A percentile compares a stretch with the other conserved stretches of the same genome.
Conservation (phyloP, 2,113 vertebrate species). For the Alligator sinensis region DNA sequence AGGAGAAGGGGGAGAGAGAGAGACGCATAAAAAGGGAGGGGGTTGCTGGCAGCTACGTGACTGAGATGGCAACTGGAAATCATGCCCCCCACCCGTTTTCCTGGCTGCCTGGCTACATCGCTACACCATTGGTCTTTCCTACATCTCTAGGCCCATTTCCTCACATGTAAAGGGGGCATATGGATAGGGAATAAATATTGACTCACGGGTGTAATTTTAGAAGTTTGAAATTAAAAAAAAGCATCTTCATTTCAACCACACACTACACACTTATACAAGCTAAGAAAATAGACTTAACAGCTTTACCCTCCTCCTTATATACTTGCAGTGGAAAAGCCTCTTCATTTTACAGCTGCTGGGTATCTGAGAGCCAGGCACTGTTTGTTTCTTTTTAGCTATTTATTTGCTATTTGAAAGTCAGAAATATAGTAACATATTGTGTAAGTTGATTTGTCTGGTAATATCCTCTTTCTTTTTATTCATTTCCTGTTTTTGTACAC, state of each 20-base stretch:
- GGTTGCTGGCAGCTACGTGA: not conserved
- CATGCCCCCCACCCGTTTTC: too few species aligned
- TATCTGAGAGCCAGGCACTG: conserved; percentile 40
- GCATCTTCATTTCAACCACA: too few species aligned
- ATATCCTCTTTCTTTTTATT: not conserved
- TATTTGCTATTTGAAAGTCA: conserved; percentile 53
- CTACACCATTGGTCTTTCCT: not conserved
- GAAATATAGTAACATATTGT: conserved; percentile 51
- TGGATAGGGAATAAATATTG: not conserved
- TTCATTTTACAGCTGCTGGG: conserved; percentile 51
- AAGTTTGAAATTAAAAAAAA: not conserved
- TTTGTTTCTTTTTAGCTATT: conserved; percentile 60
- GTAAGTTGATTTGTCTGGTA: conserved; percentile 35
- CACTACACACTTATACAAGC: not conserved
- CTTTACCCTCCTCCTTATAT: not conserved
- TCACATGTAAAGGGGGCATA: not conserved
- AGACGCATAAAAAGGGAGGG: accelerated
- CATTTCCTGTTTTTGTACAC: conserved; percentile 46
- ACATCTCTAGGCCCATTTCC: not conserved
- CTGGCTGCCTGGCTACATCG: too few species aligned
- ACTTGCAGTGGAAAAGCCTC: conserved; percentile 55
- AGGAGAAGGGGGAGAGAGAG: not conserved
- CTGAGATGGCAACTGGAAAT: not conserved
- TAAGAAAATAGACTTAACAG: conserved; percentile 20
- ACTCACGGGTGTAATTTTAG: not conserved